Evolutionary conservation across 1,140 invertebrate species (phyloP).

Genomic region (Oryzaephilus surinamensis): DNA sequence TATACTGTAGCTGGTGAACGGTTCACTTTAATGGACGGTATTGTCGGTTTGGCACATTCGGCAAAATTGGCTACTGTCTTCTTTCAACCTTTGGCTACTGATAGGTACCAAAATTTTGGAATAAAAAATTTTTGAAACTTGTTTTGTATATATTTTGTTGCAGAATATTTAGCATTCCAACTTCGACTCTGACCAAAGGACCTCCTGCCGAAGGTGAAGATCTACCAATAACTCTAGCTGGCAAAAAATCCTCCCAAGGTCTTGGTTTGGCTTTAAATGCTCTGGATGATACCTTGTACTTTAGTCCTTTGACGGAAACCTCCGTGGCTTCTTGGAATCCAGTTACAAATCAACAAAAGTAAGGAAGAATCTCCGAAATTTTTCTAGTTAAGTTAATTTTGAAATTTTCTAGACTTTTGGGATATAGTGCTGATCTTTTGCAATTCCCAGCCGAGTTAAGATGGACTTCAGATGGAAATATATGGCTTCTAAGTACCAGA

Average conservation of each 20-base stretch:
- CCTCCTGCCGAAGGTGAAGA: constrained; percentile 55
- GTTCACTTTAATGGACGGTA: constrained; percentile 69
- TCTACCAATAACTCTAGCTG: constrained; percentile 61
- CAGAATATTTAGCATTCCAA: constrained; percentile 63
- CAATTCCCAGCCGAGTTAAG: constrained; percentile 66
- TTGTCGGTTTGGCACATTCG: constrained; percentile 68
- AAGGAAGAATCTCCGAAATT: constrained; percentile 10
- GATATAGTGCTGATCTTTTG: constrained; percentile 53
- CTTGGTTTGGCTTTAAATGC: constrained; percentile 58
- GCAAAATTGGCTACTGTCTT: constrained; percentile 54
- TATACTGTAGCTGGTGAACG: constrained; percentile 49
- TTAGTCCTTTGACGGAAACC: constrained; percentile 65
- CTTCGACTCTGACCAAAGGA: constrained; percentile 55
- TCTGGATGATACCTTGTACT: constrained; percentile 56
- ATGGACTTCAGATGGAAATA: constrained; percentile 46
- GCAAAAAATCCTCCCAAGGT: constrained; percentile 71
- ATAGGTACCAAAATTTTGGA: constrained; percentile 44
- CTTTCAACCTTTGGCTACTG: constrained; percentile 72
- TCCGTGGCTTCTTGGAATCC: constrained; percentile 69
- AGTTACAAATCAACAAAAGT: constrained; percentile 52
- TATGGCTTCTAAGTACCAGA: constrained; percentile 59
- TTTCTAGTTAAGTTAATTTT: constrained; percentile 5
- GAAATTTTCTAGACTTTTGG: constrained; percentile 47
- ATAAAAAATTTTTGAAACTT: constrained; percentile 1
- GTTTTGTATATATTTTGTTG: constrained; percentile 11